Base-by-base conservation (phyloP, 2,888 invertebrate genomes). In the Ashinkailepas kermadecensis region DNA sequence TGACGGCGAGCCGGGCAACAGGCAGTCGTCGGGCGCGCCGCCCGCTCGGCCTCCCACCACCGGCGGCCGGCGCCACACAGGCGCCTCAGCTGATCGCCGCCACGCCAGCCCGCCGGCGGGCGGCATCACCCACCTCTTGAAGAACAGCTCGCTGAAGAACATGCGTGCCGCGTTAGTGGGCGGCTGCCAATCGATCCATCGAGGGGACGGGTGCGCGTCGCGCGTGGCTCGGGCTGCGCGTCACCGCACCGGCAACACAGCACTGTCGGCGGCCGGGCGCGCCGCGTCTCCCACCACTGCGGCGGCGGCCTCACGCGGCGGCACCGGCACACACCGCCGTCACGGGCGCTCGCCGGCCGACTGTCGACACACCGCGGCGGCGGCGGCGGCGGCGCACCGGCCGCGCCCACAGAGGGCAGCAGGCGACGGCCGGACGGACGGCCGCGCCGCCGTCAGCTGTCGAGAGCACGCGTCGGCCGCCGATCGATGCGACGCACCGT, bases 101-200 rank as follows among this genome's bases (percentile, higher is more conserved):
- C 57, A n/a, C n/a, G 64, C n/a, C 64, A n/a, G 64, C 64, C 6
- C 64, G n/a, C 9, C 64, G 18, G 15, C 62, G 64, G 21, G n/a
- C 64, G 64, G 64, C 64, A 2, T 21, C 39, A 70, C 70, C 39
- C 70, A 70, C 70, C 70, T 70, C 39, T 70, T 70, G 70, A 70
- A 70, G 70, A 70, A 70, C 39, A 70, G 70, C 70, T 70, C 70
- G 70, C 70, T 70, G 70, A 70, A 70, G 70, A 70, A 70, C 70
- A 70, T 70, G 39, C 70, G 70, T 70, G 70, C 70, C 4, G 39
- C 39, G 70, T 70, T 70, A 39, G 70, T 12, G 70, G 70, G 39
- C 70, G 8, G 39, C 39, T 39, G 25, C 13, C 39, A 0, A 23
- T 39, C 25, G 39, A 15, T 70, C 70, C 39, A 39, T 70, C 25